These are phyloP conservation scores for Synergus japonicus DNA, from an alignment of 2,888 invertebrate genomes.

Conservation along the genomic window DNA sequence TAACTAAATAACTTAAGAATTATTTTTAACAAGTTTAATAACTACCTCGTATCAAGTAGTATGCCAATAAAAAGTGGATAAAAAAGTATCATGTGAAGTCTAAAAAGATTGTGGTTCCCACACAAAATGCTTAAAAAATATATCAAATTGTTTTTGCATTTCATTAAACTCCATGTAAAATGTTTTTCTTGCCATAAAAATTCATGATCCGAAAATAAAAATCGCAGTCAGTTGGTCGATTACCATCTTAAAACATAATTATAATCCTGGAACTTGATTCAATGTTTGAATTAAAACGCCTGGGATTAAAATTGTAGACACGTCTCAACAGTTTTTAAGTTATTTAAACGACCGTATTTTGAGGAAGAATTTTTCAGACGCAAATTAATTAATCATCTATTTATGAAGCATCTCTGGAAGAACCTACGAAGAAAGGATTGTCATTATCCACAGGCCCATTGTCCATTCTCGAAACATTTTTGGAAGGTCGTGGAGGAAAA, in stretches of 20 bases:
- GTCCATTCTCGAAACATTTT: not conserved
- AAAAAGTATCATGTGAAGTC: not conserved
- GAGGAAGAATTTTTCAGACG: not conserved
- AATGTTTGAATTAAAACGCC: not conserved
- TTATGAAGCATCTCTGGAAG: not conserved
- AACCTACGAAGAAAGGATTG: not conserved
- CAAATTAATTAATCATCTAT: not conserved
- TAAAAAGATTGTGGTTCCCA: not conserved
- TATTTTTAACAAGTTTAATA: not conserved
- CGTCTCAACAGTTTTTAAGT: not conserved
- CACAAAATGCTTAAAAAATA: not conserved
- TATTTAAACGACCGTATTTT: not conserved
- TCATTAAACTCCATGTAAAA: not conserved
- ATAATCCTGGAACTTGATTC: not conserved
- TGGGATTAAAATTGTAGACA: not conserved
- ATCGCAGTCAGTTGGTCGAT: not conserved
- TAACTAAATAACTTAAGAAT: not conserved
- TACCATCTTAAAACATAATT: conserved; percentile 11
- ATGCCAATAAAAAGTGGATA: not conserved
- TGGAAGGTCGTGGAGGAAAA: not conserved
- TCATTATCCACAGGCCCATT: not conserved
- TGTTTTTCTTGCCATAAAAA: not conserved
- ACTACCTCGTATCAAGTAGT: not conserved
- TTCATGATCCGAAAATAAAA: not conserved
- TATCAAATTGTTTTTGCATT: not conserved